A percentile compares a stretch with the other conserved stretches of the same genome.
These are phyloP conservation scores for Lordiphosa collinella DNA, from an alignment of 1,140 invertebrate genomes.

Conservation along the genomic window DNA sequence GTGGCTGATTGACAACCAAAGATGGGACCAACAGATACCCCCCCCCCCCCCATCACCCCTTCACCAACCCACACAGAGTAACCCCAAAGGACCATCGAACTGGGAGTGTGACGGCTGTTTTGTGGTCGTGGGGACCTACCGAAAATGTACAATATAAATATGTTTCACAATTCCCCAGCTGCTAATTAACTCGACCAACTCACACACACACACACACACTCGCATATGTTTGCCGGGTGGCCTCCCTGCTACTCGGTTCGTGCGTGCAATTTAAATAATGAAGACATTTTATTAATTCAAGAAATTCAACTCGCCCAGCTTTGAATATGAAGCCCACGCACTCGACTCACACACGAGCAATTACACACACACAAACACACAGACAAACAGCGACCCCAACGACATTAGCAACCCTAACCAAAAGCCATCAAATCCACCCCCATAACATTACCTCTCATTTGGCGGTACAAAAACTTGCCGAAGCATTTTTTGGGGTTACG, in stretches of 20 bases:
- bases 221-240: slow-evolving; percentile 29
- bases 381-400: slow-evolving; percentile 33
- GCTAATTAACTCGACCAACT: slow-evolving; percentile 66
- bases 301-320: slow-evolving; percentile 61
- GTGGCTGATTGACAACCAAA: slow-evolving; percentile 7
- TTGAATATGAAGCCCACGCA: slow-evolving; percentile 7
- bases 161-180: slow-evolving; percentile 76
- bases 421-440: slow-evolving; percentile 15
- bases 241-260: slow-evolving; percentile 41
- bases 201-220: slow-evolving; percentile 17
- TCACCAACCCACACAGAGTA: background rate
- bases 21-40: slow-evolving; percentile 11
- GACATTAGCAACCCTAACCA: slow-evolving; percentile 61
- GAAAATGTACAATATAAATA: slow-evolving; percentile 77
- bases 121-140: slow-evolving; percentile 28
- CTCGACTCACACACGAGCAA: slow-evolving; percentile 22
- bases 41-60: background rate
- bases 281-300: slow-evolving; percentile 78
- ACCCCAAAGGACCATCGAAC: slow-evolving; percentile 53
- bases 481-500: slow-evolving; percentile 26
- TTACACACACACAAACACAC: slow-evolving; percentile 16
- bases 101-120: slow-evolving; percentile 7
- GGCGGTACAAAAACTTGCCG: slow-evolving; percentile 24
- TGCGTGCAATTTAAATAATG: slow-evolving; percentile 77
- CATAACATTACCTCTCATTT: background rate